These are phyloP conservation scores for Vanessa cardui DNA, from an alignment of 2,888 invertebrate species.

Conservation along the genomic window DNA sequence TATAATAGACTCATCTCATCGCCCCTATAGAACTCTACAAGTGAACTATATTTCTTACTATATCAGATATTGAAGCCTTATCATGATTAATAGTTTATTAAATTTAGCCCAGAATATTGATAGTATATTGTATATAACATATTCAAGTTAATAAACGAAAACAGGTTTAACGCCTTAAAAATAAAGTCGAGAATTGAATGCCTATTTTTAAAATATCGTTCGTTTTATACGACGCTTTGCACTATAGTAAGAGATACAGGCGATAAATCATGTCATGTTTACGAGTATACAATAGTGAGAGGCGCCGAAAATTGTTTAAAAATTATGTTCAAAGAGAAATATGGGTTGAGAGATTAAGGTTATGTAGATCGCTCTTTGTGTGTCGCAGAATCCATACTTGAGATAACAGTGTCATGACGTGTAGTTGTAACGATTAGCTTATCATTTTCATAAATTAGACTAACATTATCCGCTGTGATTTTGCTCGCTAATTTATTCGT, in stretches of 20 bases:
- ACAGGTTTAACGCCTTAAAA: background rate
- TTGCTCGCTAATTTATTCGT: too few relatives aligned
- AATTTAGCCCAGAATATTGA: constrained; percentile 6
- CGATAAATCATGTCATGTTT: constrained; percentile 41
- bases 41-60: background rate
- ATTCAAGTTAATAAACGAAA: constrained; percentile 1
- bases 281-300: constrained; percentile 29
- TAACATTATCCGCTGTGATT: too few relatives aligned
- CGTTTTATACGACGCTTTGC: constrained; percentile 18
- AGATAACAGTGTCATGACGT: background rate
- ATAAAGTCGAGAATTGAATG: constrained; percentile 3
- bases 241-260: constrained; percentile 25
- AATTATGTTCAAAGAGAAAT: constrained; percentile 25
- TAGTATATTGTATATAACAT: background rate
- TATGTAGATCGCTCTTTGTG: constrained; percentile 3
- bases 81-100: constrained; percentile 9
- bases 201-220: background rate
- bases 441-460: too few relatives aligned
- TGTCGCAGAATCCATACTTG: background rate
- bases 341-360: constrained; percentile 25
- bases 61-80: background rate
- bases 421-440: background rate
- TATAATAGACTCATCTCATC: background rate
- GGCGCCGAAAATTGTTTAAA: constrained; percentile 39
- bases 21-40: background rate